These are phyloP conservation scores for Pyrgilauda ruficollis DNA, from an alignment of 2,113 vertebrate genomes.

Conservation along the genomic window DNA sequence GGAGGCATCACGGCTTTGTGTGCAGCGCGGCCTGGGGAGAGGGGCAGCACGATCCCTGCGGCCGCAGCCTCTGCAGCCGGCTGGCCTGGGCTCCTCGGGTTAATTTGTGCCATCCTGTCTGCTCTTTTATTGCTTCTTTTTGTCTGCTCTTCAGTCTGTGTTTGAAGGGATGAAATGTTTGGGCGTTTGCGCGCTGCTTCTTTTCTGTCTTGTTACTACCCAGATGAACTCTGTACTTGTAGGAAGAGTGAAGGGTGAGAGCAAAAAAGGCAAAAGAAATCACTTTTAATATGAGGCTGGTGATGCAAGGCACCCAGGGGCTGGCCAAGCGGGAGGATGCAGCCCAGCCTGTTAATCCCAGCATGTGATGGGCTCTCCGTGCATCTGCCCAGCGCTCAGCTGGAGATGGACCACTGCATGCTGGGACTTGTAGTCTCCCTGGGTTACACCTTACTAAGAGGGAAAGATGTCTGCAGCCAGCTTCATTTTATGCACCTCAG, in stretches of 20 bases:
- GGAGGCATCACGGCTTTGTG: slow-evolving; percentile 22
- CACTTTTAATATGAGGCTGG: neutral
- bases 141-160: neutral
- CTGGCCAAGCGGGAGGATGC: neutral
- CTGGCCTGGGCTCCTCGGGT: neutral
- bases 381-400: neutral
- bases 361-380: slow-evolving; percentile 41
- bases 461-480: slow-evolving; percentile 1
- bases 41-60: neutral
- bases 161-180: neutral
- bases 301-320: slow-evolving; percentile 10
- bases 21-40: neutral
- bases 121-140: neutral
- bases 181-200: neutral
- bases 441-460: neutral
- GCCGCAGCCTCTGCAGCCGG: neutral
- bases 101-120: neutral
- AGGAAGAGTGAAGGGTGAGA: neutral
- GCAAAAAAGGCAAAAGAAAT: neutral
- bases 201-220: neutral
- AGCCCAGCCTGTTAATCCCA: slow-evolving; percentile 43
- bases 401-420: neutral
- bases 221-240: neutral
- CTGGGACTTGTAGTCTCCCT: slow-evolving; percentile 62
- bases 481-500: neutral